Evolutionary conservation across 2,888 invertebrate genomes (phyloP), one percentile per base, ranked within the genome.

Genomic region (Scotopteryx bipunctaria): DNA sequence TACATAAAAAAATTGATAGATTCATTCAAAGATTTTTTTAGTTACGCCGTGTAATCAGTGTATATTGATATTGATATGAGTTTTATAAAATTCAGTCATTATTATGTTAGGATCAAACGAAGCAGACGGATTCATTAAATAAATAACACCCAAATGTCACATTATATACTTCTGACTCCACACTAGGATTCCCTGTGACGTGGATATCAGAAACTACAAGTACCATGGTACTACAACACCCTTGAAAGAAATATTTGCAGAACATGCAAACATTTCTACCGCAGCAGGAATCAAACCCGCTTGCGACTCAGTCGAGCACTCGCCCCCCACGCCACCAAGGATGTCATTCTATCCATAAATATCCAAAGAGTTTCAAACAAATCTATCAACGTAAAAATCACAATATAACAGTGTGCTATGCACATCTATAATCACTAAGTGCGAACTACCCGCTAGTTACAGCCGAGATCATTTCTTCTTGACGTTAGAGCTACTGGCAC

Each of bases 391-490:
- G 42, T 59, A 57, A 46, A 54, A 61, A 55, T 48, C 59, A 65
- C 61, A 57, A 53, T 58, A 61, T 44, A 59, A 67, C 61, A 65
- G 62, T 59, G 77, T 75, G 82, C 80, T 79, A 74, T 64, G 78
- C 81, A 78, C 81, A 63, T 59, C 62, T 64, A 65, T 63, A 67
- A 59, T 50, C 45, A 57, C 50, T 63, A 69, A 67, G 67, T 59
- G 66, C 51, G 48, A 61, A 61, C 60, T 58, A 63, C 15, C 29
- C 11, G 41, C 13, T 27, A 43, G 41, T 64, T 72, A 72, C 35
- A 56, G 66, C 69, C 54, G 71, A 77, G 78, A 90, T 91, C 91
- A 91, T 91, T 91, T 91, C 76, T 91, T 91, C 64, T 89, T 91
- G 1, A 82, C 89, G 1, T 83, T 83, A 9, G 88, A 81, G 55